Percentiles rank a stretch among this genome's conserved stretches.
Conservation (phyloP, 2,797 vertebrate species). For the Enoplosus armatus region DNA sequence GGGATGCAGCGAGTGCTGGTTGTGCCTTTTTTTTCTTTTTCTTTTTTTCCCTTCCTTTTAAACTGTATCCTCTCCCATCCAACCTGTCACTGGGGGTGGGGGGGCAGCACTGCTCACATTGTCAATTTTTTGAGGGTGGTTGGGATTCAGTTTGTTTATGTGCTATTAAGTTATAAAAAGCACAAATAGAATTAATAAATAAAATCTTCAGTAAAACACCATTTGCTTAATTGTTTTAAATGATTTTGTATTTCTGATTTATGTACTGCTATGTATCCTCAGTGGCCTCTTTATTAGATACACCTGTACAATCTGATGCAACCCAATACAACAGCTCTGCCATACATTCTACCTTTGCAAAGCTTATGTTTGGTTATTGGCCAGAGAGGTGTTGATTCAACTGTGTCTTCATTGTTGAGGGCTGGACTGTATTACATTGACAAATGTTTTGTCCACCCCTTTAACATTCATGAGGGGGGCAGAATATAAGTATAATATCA, state of each 20-base stretch:
- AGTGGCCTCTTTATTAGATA: neutral
- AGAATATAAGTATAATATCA: neutral
- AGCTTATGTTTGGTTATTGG: neutral
- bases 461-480: neutral
- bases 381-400: neutral
- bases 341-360: neutral
- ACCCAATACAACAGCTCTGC: neutral
- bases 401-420: neutral
- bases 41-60: conserved; percentile 21
- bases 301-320: neutral
- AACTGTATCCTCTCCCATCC: conserved; percentile 66
- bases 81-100: conserved; percentile 66
- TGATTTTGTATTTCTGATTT: neutral
- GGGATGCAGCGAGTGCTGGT: conserved; percentile 77
- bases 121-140: conserved; percentile 79
- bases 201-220: conserved; percentile 83
- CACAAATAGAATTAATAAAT: conserved; percentile 87
- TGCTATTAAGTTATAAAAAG: conserved; percentile 86
- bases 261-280: neutral
- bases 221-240: conserved; percentile 38
- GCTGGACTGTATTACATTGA: neutral
- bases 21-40: conserved; percentile 81
- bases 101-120: conserved; percentile 78
- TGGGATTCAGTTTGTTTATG: conserved; percentile 82
- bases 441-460: neutral